A percentile compares a stretch with the other conserved stretches of the same genome.
phyloP scores from a whole-genome alignment of 1,140 invertebrate species.

The Drosophila kepulauana region DNA sequence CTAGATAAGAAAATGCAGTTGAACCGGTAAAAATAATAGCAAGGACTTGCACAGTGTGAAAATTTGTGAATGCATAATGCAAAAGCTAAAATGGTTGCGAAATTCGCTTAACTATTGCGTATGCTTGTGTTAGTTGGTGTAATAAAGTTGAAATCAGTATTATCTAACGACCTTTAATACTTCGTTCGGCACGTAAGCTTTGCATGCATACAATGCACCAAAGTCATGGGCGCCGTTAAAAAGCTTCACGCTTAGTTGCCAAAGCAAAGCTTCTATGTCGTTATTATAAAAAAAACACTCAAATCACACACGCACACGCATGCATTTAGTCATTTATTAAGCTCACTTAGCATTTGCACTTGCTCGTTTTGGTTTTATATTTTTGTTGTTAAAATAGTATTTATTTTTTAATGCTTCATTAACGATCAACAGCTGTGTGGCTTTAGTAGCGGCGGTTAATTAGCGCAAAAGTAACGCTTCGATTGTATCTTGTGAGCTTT shows the following conservation, averaged over 20 bases:
- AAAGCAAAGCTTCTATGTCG: slow-evolving; percentile 17
- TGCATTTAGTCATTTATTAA: slow-evolving; percentile 20
- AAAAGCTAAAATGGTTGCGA: background rate
- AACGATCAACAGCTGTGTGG: slow-evolving; percentile 29
- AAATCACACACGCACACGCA: background rate
- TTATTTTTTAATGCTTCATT: slow-evolving; percentile 31
- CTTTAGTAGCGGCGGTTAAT: slow-evolving; percentile 20
- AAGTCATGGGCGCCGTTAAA: slow-evolving; percentile 15
- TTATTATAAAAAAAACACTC: slow-evolving; percentile 5
- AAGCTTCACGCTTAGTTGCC: slow-evolving; percentile 25
- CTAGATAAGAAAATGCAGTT: background rate
- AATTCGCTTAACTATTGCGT: background rate
- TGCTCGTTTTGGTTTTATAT: slow-evolving; percentile 8
- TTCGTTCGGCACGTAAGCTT: slow-evolving; percentile 40
- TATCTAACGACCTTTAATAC: slow-evolving; percentile 38
- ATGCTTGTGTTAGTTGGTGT: background rate
- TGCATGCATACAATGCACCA: slow-evolving; percentile 30
- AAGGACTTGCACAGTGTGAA: background rate
- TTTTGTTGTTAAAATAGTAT: slow-evolving; percentile 3
- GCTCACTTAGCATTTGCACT: slow-evolving; percentile 33
- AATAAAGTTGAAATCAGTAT: slow-evolving; percentile 21
- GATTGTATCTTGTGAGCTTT: slow-evolving; percentile 34
- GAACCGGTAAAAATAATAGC: background rate
- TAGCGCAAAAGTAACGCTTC: slow-evolving; percentile 37
- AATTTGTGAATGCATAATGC: background rate